Base-by-base conservation (phyloP, 2,888 invertebrate genomes). In the Polydrusus cervinus region DNA sequence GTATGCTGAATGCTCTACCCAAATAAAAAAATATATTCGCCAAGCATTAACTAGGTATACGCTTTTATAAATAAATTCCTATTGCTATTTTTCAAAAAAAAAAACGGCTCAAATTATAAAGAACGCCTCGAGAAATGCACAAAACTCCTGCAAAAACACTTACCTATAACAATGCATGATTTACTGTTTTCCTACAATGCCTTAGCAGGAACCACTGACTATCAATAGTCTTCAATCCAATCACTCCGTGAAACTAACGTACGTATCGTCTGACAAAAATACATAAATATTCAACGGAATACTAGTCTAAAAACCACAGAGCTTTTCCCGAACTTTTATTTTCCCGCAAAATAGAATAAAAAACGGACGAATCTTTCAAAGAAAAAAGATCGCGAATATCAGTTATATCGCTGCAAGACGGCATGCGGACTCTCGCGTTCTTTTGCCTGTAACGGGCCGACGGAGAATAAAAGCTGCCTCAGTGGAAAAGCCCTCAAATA, bases 401-500 rank as follows among this genome's bases (percentile, higher is more conserved):
- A 18, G 49, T 62, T 64, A 53, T 11, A 10, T 34, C 49, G 70
- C 34, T 34, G 34, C 34, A 47, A 57, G 57, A 57, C 16, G 47
- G 18, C 51, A 13, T 20, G n/a, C 25, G 16, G 9, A 9, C 16
- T 18, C 43, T 62, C 30, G 66, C 60, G 49, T 67, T 45, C 65
- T 66, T 51, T 67, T 51, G 64, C 66, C 69, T 20, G 53, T 74
- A 62, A 62, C 45, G 49, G 57, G 49, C 70, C 49, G 64, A 70
- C 71, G 68, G 38, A 43, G 74, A 74, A 74, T 74, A 74, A 74
- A 66, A 51, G 65, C 61, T 30, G 66, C 45, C 47, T 64, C 49
- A 57, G 62, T 55, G 74, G 74, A 74, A 74, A 74, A 65, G 70
- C 74, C 66, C 74, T 74, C 70, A 74, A 74, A 71, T 74, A 74